These are phyloP conservation scores for Oasisia sp. DNA, from an alignment of 2,888 invertebrate genomes.

Conservation along the genomic window DNA sequence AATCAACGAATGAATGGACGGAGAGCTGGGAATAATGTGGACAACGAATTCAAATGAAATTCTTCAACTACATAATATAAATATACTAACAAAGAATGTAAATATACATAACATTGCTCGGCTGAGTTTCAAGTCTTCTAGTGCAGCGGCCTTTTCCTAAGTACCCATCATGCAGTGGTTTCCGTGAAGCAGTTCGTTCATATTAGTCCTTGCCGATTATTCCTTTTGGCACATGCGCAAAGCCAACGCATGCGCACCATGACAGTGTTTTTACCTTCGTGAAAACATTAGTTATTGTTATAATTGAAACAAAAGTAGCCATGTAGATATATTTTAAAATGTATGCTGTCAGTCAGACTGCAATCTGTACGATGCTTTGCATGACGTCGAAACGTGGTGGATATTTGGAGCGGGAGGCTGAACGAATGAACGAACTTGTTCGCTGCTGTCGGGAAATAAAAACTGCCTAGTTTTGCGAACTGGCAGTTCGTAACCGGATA, in stretches of 20 bases:
- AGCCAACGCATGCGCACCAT: background rate
- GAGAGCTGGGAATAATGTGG: background rate
- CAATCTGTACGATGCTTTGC: background rate
- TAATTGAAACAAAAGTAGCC: background rate
- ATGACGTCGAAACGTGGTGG: background rate
- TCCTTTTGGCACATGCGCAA: background rate
- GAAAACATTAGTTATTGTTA: background rate
- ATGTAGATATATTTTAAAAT: background rate
- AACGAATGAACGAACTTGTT: background rate
- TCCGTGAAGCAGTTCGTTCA: background rate
- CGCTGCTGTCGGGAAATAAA: background rate
- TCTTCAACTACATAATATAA: background rate
- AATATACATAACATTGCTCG: background rate
- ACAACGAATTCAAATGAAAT: background rate
- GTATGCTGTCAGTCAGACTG: too few relatives aligned
- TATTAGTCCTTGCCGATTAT: background rate
- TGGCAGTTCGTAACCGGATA: slow-evolving; percentile 9
- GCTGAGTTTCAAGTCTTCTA: background rate
- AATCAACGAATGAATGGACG: background rate
- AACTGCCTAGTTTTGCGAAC: slow-evolving; percentile 6
- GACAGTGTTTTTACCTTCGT: background rate
- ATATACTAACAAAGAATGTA: background rate
- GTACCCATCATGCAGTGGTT: background rate
- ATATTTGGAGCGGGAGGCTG: too few relatives aligned
- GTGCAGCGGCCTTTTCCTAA: background rate